Conservation (phyloP, 2,888 invertebrate genomes). For the Aleiodes leptofemur region DNA sequence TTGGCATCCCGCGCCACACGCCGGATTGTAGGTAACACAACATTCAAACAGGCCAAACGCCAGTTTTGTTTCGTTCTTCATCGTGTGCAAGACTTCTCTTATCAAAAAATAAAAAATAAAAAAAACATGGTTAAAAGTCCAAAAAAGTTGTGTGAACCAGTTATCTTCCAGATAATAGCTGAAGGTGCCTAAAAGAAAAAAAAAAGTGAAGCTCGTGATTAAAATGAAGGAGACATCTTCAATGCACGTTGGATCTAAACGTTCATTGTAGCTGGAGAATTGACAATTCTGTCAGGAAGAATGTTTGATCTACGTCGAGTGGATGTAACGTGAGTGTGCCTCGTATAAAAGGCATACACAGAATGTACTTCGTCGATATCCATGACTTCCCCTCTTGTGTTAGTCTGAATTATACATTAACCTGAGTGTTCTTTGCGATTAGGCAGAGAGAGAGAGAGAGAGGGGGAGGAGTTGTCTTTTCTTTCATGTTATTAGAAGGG, state of each 20-base stretch:
- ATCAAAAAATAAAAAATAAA: too few species aligned
- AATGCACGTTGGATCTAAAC: neutral
- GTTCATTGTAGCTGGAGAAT: neutral
- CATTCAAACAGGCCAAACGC: conserved; percentile 57
- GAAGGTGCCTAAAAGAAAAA: neutral
- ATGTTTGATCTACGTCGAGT: conserved; percentile 34
- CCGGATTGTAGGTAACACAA: conserved; percentile 55
- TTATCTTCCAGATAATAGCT: neutral
- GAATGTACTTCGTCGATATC: conserved; percentile 19
- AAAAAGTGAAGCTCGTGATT: neutral
- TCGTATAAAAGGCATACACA: conserved; percentile 21
- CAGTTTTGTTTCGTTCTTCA: conserved; percentile 60
- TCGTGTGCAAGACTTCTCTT: conserved; percentile 47
- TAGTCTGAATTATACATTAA: conserved; percentile 34
- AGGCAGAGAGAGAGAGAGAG: neutral
- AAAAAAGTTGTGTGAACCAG: neutral
- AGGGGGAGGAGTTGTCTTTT: neutral
- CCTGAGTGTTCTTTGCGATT: conserved; percentile 16
- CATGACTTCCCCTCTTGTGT: conserved; percentile 20
- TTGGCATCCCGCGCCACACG: conserved; percentile 54
- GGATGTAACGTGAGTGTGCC: neutral
- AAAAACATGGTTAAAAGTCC: neutral
- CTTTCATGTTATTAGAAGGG: conserved; percentile 12
- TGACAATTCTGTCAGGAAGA: conserved; percentile 13
- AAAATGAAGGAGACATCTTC: neutral